Conservation (phyloP, 2,888 invertebrate species). For the Eupithecia dodoneata region DNA sequence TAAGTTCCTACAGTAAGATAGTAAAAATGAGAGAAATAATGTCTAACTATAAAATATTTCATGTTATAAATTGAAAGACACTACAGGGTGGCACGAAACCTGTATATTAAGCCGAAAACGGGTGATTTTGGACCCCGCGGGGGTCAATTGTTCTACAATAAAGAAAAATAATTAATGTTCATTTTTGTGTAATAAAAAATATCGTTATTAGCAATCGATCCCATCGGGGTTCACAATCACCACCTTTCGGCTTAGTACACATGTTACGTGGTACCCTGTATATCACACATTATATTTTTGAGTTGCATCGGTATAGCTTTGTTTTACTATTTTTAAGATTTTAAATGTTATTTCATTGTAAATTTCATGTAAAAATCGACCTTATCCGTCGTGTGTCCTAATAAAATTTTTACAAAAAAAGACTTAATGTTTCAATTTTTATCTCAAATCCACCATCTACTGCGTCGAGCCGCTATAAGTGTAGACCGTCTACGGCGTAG, state of each 20-base stretch:
- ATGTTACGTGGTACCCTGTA: not conserved
- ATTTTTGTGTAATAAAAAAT: not conserved
- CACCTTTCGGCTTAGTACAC: too few relatives aligned
- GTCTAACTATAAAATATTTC: not conserved
- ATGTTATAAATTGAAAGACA: not conserved
- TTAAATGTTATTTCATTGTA: not conserved
- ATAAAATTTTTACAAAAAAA: conserved; percentile 48
- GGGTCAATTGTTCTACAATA: too few relatives aligned
- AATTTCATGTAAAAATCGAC: conserved; percentile 4
- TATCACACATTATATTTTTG: not conserved
- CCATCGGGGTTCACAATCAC: too few relatives aligned
- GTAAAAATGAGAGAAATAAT: not conserved
- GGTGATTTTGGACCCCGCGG: too few relatives aligned
- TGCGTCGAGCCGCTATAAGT: not conserved
- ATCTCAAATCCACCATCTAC: not conserved
- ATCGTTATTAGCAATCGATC: too few relatives aligned
- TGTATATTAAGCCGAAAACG: not conserved
- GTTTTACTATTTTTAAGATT: not conserved
- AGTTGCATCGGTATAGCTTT: not conserved
- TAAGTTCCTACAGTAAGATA: conserved; percentile 4
- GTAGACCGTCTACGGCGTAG: too few relatives aligned
- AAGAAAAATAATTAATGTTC: too few relatives aligned
- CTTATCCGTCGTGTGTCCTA: conserved; percentile 47
- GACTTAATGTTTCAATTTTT: conserved; percentile 6
- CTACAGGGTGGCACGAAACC: too few relatives aligned